Conservation (phyloP, 2,113 vertebrate genomes). For the Morone saxatilis region DNA sequence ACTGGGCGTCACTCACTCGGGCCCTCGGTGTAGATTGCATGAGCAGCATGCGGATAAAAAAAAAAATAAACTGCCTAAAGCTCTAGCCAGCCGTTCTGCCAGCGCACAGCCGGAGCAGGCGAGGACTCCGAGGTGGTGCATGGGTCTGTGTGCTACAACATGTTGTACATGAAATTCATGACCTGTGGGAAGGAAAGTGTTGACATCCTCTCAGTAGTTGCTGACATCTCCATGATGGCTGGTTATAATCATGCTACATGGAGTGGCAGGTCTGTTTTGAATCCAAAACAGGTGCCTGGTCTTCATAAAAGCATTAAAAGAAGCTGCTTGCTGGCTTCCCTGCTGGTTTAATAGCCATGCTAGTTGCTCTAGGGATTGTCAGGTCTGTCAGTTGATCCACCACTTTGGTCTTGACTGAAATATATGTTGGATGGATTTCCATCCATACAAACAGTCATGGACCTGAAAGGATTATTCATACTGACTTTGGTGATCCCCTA, state of each 20-base stretch:
- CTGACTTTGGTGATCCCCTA: background rate
- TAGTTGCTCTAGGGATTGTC: background rate
- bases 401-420: background rate
- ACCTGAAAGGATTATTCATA: background rate
- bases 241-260: background rate
- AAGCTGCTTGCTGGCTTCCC: background rate
- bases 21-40: conserved; percentile 34
- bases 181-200: conserved; percentile 31
- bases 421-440: background rate
- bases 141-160: background rate
- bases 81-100: conserved; percentile 34
- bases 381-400: background rate
- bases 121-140: conserved; percentile 13
- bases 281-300: background rate
- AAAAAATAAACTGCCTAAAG: conserved; percentile 45
- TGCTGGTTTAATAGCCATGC: background rate
- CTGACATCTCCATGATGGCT: conserved; percentile 34
- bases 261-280: conserved; percentile 4
- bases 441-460: background rate
- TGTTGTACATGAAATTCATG: conserved; percentile 51
- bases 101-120: conserved; percentile 25
- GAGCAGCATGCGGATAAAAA: conserved; percentile 59
- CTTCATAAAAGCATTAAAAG: background rate
- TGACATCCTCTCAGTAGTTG: conserved; percentile 34
- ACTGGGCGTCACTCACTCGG: conserved; percentile 50